A percentile compares a stretch with the other conserved stretches of the same genome.
These are phyloP conservation scores for Chloroceryle inda DNA, from an alignment of 2,797 vertebrate genomes.

Conservation along the genomic window DNA sequence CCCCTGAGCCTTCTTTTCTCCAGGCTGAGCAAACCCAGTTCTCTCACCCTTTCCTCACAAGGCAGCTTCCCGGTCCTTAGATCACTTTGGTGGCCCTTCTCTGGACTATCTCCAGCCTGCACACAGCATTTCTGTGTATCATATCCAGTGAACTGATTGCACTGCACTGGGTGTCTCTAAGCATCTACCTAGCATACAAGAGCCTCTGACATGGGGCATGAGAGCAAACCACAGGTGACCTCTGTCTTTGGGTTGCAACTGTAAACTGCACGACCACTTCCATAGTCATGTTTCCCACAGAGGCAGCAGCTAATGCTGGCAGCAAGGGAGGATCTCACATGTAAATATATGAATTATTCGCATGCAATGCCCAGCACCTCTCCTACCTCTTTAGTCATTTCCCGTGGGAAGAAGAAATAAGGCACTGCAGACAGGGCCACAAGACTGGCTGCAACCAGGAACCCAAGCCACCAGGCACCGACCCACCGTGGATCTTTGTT, in stretches of 20 bases:
- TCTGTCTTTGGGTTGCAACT: background rate
- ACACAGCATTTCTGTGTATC: background rate
- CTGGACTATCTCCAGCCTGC: background rate
- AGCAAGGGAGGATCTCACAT: accelerated
- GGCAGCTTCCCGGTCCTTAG: background rate
- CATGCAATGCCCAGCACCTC: background rate
- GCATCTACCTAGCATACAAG: background rate
- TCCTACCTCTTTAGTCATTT: constrained; percentile 88
- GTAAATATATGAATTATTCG: accelerated
- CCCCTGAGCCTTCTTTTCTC: background rate
- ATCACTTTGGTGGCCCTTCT: background rate
- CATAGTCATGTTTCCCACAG: accelerated
- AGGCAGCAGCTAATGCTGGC: background rate
- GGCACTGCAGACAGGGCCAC: constrained; percentile 88
- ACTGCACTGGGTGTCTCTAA: background rate
- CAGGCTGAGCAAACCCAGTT: background rate
- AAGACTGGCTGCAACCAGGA: constrained; percentile 86
- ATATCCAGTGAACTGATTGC: background rate
- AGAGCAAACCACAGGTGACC: background rate
- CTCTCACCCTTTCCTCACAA: background rate
- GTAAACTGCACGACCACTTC: background rate
- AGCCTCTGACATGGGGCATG: background rate
- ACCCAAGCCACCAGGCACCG: constrained; percentile 97
- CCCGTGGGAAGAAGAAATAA: constrained; percentile 92
- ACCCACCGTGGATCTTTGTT: constrained; percentile 90